Conservation (phyloP, 2,888 invertebrate genomes). For the Lasius fuliginosus region DNA sequence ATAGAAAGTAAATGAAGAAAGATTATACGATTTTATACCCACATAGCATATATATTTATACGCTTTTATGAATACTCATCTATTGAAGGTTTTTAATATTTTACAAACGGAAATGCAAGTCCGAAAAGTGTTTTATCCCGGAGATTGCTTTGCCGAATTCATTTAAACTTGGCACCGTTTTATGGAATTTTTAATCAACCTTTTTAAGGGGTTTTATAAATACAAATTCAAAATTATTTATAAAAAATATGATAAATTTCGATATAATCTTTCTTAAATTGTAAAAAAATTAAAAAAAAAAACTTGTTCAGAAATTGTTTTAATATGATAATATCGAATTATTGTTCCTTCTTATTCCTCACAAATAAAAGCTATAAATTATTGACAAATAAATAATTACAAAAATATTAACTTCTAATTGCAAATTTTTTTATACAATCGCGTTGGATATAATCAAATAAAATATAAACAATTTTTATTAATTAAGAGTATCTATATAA, state of each 20-base stretch:
- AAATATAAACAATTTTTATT: slow-evolving; percentile 14
- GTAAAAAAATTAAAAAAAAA: neutral
- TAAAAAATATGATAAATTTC: neutral
- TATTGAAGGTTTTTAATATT: slow-evolving; percentile 36
- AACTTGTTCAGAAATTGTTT: neutral
- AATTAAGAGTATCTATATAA: neutral
- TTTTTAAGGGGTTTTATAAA: neutral
- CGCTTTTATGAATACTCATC: slow-evolving; percentile 10
- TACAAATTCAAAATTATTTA: slow-evolving; percentile 1
- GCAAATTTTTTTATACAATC: neutral
- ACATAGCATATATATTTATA: neutral
- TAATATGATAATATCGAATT: neutral
- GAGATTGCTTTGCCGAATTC: slow-evolving; percentile 29
- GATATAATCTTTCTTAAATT: neutral
- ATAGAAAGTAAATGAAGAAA: neutral
- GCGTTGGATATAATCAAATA: neutral
- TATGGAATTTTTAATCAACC: slow-evolving; percentile 38
- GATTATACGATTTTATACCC: neutral
- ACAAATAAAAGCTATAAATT: neutral
- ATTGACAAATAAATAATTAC: neutral
- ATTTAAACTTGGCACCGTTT: slow-evolving; percentile 28
- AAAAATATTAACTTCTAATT: neutral
- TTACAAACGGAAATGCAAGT: slow-evolving; percentile 14
- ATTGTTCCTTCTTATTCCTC: neutral
- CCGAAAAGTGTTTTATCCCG: slow-evolving; percentile 7